Evolutionary conservation across 2,113 vertebrate genomes (phyloP), one percentile per base, ranked within the genome.

Genomic region (Amazona guildingii): DNA sequence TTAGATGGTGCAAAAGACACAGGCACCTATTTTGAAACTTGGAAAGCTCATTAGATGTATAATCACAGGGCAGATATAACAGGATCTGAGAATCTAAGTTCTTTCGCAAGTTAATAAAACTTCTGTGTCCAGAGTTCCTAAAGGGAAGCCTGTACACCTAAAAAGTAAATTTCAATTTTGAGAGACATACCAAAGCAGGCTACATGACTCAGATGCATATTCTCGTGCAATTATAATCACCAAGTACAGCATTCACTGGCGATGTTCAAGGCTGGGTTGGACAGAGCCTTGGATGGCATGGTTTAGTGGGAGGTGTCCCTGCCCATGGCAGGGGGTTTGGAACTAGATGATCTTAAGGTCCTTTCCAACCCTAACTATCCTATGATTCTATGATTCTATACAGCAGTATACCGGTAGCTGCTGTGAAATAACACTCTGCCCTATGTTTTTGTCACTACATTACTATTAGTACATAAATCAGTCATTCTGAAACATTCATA

Each of bases 131-230:
- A 52, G 59, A 62, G 6, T 17, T 61, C 23, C 54, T 62, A 18
- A 57, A 88, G 9, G 14, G 18, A 66, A 44, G 6, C 7, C 13
- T 79, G 19, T 16, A 37, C 17, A 46, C 17, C 27, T 74, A 63
- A 74, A 74, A 74, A 6, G 6, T 9, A 6, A 0, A 5, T 46
- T 78, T 81, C 14, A 37, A 0, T 75, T 72, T 33, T 57, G 19
- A 85, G 61, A 59, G 6, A 48, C 13, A 63, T 8, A 5, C 2
- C 11, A 35, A 16, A 18, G 12, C 12, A 33, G 3, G 5, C 31
- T 69, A 7, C 4, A 2, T 52, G 24, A 27, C n/a, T 72, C 29
- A 68, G 61, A 29, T 51, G 23, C 4, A 9, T 15, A n/a, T 52
- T 81, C 24, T 54, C 23, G 16, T 12, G 46, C 7, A 41, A 70